Evolutionary conservation across 2,888 invertebrate genomes (phyloP).

Genomic region (Plebejus melissa): DNA sequence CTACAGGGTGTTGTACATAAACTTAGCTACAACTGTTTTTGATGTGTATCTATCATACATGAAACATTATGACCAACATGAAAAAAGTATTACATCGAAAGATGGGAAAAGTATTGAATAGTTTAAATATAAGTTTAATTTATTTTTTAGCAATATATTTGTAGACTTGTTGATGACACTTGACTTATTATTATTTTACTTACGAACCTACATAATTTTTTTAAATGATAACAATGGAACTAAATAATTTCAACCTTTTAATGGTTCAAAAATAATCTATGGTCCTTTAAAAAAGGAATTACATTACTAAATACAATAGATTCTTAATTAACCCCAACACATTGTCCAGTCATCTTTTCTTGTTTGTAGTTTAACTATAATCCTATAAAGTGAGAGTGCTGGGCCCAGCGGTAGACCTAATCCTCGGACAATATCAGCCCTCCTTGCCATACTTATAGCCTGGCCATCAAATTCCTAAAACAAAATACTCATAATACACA

Average conservation of each 20-base stretch:
- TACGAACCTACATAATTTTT: background rate
- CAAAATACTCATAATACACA: background rate
- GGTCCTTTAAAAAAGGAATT: background rate
- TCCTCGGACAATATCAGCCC: slow-evolving; percentile 90
- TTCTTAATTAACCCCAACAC: slow-evolving; percentile 81
- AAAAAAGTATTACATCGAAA: slow-evolving; percentile 29
- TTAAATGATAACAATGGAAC: background rate
- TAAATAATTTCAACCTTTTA: background rate
- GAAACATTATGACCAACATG: slow-evolving; percentile 81
- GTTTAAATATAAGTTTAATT: slow-evolving; percentile 3
- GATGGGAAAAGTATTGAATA: slow-evolving; percentile 2
- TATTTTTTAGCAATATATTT: slow-evolving; percentile 7
- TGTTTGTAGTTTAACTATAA: slow-evolving; percentile 90
- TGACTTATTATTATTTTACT: background rate
- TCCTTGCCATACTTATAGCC: slow-evolving; percentile 89
- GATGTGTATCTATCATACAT: slow-evolving; percentile 93
- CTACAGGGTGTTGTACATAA: slow-evolving; percentile 93
- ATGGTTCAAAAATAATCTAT: background rate
- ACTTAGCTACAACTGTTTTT: slow-evolving; percentile 90
- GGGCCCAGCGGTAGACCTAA: slow-evolving; percentile 92
- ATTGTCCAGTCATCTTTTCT: slow-evolving; percentile 85
- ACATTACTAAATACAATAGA: background rate
- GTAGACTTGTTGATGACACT: background rate
- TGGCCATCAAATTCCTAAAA: slow-evolving; percentile 93
- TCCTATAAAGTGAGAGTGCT: slow-evolving; percentile 90